phyloP scores from a whole-genome alignment of 35 echinoderm and acorn worm genomes.

The Amphiura filiformis region DNA sequence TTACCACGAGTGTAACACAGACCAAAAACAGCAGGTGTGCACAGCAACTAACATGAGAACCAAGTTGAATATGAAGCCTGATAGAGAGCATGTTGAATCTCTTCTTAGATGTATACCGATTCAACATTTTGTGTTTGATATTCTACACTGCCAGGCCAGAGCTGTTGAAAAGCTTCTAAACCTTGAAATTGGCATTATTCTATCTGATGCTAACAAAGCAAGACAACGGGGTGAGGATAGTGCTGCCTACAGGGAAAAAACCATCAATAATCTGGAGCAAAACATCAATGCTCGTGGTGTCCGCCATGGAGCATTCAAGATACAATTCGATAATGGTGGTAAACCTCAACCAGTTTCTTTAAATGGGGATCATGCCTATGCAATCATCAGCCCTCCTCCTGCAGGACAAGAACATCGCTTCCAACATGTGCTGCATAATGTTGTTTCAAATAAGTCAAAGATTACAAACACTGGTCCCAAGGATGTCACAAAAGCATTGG shows the following conservation, averaged over 20 bases:
- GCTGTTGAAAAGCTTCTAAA: conserved; percentile 61
- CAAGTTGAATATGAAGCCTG: conserved; percentile 11
- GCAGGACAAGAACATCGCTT: too few species aligned
- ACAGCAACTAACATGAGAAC: conserved; percentile 12
- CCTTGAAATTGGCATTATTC: conserved; percentile 28
- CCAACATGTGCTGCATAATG: conserved; percentile 46
- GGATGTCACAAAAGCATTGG: background rate
- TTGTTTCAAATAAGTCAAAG: background rate
- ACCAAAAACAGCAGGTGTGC: conserved; percentile 25
- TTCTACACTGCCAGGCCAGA: conserved; percentile 42
- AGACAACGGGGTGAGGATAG: background rate
- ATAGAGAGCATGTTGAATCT: conserved; percentile 32
- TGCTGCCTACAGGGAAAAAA: background rate
- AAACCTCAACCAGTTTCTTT: conserved; percentile 34
- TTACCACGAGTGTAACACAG: conserved; percentile 37
- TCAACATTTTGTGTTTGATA: conserved; percentile 19
- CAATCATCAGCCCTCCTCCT: conserved; percentile 32
- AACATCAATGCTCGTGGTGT: conserved; percentile 55
- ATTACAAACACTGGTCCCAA: background rate
- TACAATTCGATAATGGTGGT: conserved; percentile 56
- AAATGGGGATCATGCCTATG: conserved; percentile 54
- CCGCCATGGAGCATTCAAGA: conserved; percentile 59
- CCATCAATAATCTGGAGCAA: background rate
- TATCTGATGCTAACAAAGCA: conserved; percentile 19
- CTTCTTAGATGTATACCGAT: conserved; percentile 35